Percentiles rank a stretch among this genome's conserved stretches.
phyloP scores from a whole-genome alignment of 1,140 invertebrate species.

The Heterodera schachtii region DNA sequence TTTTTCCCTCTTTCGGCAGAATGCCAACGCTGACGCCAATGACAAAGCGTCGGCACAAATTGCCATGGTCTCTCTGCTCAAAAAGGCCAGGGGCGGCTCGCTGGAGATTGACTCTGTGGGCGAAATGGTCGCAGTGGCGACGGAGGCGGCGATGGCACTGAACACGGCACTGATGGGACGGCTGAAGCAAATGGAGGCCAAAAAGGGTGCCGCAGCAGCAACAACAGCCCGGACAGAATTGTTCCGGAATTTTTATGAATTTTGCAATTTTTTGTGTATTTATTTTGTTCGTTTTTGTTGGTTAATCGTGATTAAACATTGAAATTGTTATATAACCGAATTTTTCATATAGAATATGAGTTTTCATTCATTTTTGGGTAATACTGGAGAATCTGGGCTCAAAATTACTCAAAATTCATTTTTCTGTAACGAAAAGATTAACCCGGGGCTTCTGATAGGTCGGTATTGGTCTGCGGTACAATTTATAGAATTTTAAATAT shows the following conservation, averaged over 20 bases:
- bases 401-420: too few relatives aligned
- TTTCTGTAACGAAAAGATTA: too few relatives aligned
- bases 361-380: too few relatives aligned
- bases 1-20: background rate
- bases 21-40: background rate
- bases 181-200: conserved; percentile 20
- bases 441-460: too few relatives aligned
- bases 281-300: background rate
- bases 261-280: background rate
- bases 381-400: too few relatives aligned
- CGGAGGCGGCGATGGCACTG: conserved; percentile 13
- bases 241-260: background rate
- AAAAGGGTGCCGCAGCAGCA: background rate
- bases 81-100: conserved; percentile 30
- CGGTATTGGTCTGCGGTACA: too few relatives aligned
- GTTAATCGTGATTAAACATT: background rate
- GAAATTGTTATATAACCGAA: too few relatives aligned
- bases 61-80: conserved; percentile 23
- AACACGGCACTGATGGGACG: conserved; percentile 27
- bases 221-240: background rate
- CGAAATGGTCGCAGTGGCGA: conserved; percentile 32
- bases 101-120: conserved; percentile 39
- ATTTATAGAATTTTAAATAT: too few relatives aligned
- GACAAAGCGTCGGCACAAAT: conserved; percentile 6
- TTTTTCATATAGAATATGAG: too few relatives aligned